A percentile compares a stretch with the other conserved stretches of the same genome.
These are phyloP conservation scores for Adelosebastes latens DNA, from an alignment of 2,797 vertebrate genomes.

Conservation along the genomic window DNA sequence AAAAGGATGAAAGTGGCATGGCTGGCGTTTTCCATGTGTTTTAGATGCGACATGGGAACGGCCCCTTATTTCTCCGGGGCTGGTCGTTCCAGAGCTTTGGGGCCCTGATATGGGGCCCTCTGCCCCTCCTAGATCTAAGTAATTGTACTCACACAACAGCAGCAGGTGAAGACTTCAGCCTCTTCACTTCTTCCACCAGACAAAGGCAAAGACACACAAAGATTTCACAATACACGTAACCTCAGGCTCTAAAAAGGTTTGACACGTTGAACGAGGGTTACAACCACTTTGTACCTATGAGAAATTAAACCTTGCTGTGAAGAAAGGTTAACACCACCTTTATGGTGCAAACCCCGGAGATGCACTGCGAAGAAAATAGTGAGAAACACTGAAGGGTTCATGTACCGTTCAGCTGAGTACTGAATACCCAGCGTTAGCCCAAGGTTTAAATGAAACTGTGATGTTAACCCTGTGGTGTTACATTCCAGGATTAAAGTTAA, in stretches of 20 bases:
- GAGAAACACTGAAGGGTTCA: neutral
- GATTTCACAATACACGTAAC: neutral
- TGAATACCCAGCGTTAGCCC: neutral
- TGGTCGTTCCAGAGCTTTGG: neutral
- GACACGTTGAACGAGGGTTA: neutral
- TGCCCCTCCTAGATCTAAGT: neutral
- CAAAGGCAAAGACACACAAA: neutral
- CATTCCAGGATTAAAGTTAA: neutral
- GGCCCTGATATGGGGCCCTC: neutral
- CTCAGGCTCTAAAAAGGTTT: conserved; percentile 17
- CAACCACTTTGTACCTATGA: neutral
- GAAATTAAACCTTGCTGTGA: neutral
- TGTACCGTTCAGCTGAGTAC: neutral
- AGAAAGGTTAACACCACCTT: conserved; percentile 7
- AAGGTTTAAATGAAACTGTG: neutral
- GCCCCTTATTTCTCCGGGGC: neutral
- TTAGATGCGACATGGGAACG: too few relatives aligned
- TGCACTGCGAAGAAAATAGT: neutral
- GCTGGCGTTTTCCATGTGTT: too few relatives aligned
- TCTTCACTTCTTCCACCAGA: neutral
- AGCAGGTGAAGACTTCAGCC: neutral
- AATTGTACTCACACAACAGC: neutral
- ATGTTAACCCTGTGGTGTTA: neutral
- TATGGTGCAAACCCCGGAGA: neutral
- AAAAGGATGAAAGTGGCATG: too few relatives aligned